Evolutionary conservation across 2,888 invertebrate species (phyloP).

Genomic region (Melangyna quadrimaculata): DNA sequence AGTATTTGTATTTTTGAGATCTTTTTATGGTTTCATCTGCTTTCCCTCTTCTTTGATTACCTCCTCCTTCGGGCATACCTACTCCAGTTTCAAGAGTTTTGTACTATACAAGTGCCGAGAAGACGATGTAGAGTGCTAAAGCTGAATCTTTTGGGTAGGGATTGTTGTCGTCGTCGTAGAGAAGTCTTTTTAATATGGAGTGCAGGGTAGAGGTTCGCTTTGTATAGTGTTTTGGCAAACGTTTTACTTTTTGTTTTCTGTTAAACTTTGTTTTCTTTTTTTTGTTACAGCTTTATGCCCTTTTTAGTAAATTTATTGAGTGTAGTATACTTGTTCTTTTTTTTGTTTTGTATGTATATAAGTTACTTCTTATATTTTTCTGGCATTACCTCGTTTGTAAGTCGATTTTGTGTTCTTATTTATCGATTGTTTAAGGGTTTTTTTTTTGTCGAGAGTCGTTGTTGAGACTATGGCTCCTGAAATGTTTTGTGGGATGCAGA

Average conservation of each 20-base stretch:
- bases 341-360: neutral
- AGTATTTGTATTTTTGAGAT: slow-evolving; percentile 34
- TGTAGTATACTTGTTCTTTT: slow-evolving; percentile 11
- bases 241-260: neutral
- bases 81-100: slow-evolving; percentile 22
- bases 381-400: slow-evolving; percentile 58
- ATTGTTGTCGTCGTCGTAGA: neutral
- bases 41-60: slow-evolving; percentile 26
- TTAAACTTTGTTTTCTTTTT: slow-evolving; percentile 4
- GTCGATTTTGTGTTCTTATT: slow-evolving; percentile 55
- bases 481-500: neutral
- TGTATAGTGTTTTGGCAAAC: slow-evolving; percentile 1
- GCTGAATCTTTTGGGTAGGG: neutral
- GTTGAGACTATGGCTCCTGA: neutral
- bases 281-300: slow-evolving; percentile 23
- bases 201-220: neutral
- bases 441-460: slow-evolving; percentile 15
- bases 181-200: neutral
- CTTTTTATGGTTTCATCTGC: slow-evolving; percentile 41
- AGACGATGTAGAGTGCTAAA: neutral
- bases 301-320: slow-evolving; percentile 47
- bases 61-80: slow-evolving; percentile 5
- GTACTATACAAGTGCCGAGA: neutral
- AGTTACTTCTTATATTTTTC: slow-evolving; percentile 35
- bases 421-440: slow-evolving; percentile 45